A percentile compares a stretch with the other conserved stretches of the same genome.
phyloP scores from a whole-genome alignment of 53 echinoderm and acorn worm species.

The Echinarachnius parma region DNA sequence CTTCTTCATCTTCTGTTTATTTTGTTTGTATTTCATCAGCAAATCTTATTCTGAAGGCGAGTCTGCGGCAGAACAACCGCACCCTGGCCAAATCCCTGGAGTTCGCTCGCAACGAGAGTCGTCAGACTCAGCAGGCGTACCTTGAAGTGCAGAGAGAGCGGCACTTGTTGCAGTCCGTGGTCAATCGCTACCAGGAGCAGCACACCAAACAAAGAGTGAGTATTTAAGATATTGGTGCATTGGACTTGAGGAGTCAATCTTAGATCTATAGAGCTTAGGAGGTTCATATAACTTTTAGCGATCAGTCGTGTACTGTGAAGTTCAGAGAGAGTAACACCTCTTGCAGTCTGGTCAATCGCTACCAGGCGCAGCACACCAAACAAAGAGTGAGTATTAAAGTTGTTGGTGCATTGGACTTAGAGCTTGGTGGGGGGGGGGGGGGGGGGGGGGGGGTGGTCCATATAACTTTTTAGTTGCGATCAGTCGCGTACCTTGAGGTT shows the following conservation, averaged over 20 bases:
- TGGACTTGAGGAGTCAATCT: no score
- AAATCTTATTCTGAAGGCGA: conserved; percentile 56
- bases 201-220: conserved; percentile 29
- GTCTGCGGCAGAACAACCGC: conserved; percentile 66
- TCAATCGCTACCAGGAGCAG: conserved; percentile 28
- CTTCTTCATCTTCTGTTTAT: neutral
- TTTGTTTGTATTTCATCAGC: neutral
- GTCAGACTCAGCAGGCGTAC: conserved; percentile 41
- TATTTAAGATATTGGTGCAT: neutral
- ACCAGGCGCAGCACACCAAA: conserved; percentile 17
- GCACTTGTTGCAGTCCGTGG: conserved; percentile 32
- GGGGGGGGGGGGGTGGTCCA: no score
- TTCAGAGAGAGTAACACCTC: conserved; percentile 55
- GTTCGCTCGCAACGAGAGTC: conserved; percentile 43
- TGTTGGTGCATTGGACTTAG: neutral
- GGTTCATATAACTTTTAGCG: no score
- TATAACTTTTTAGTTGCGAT: no score
- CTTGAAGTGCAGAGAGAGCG: conserved; percentile 60
- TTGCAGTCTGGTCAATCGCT: conserved; percentile 33
- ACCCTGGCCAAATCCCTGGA: conserved; percentile 71
- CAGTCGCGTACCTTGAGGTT: conserved; percentile 49
- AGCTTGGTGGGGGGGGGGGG: no score
- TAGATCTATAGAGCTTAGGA: no score
- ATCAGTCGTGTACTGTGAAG: conserved; percentile 46
- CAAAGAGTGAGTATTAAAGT: conserved; percentile 22